These are phyloP conservation scores for Trachelus iudaicus DNA, from an alignment of 2,888 invertebrate species.

Conservation along the genomic window DNA sequence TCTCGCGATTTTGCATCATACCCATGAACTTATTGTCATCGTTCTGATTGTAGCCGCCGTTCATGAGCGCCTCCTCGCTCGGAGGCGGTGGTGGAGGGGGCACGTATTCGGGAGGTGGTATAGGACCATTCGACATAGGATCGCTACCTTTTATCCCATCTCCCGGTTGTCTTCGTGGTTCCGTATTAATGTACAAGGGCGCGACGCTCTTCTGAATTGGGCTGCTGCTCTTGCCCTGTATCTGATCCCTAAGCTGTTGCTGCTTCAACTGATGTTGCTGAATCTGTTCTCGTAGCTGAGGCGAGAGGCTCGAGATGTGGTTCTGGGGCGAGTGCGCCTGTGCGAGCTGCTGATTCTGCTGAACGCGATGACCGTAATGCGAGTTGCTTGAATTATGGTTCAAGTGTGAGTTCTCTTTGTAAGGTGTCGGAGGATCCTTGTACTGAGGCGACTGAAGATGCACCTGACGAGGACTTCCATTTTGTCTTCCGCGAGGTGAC, in stretches of 20 bases:
- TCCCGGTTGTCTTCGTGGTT: constrained; percentile 55
- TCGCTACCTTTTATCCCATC: constrained; percentile 48
- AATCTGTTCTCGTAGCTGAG: constrained; percentile 55
- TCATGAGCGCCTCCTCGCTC: constrained; percentile 47
- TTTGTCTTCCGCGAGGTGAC: constrained; percentile 45
- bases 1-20: constrained; percentile 77
- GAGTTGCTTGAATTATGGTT: constrained; percentile 30
- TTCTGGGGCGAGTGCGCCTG: constrained; percentile 42
- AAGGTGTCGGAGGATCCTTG: constrained; percentile 19
- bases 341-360: constrained; percentile 30
- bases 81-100: constrained; percentile 61
- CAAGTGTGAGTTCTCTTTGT: constrained; percentile 40
- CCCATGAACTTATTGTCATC: constrained; percentile 51
- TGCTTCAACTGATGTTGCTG: constrained; percentile 60
- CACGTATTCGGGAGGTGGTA: constrained; percentile 56
- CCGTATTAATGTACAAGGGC: constrained; percentile 80
- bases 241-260: constrained; percentile 56
- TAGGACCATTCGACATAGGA: constrained; percentile 35
- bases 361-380: constrained; percentile 26
- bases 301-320: constrained; percentile 50
- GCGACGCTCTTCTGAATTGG: constrained; percentile 48
- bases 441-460: constrained; percentile 29
- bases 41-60: constrained; percentile 47
- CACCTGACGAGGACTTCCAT: constrained; percentile 36
- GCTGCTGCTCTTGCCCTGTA: constrained; percentile 54